Base-by-base conservation (phyloP, 2,888 invertebrate species). In the Drosophila quinaria region DNA sequence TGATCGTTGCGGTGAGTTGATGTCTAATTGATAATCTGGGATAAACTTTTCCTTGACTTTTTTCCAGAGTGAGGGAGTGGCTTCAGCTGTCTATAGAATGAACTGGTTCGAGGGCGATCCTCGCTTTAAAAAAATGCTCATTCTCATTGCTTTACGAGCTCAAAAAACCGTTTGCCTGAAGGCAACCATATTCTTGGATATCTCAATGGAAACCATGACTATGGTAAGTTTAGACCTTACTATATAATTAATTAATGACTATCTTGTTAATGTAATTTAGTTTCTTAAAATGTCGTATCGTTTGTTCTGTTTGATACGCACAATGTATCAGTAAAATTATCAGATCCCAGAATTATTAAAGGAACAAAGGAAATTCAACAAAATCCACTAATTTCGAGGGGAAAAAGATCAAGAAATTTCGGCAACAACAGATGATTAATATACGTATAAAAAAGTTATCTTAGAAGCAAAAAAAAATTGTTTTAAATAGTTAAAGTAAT, bases 161-260 rank as follows among this genome's bases (percentile, higher is more conserved):
- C 90, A 90, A 52, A 82, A 77, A 47, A 78, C 90, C 0, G 74
- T 78, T 0, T 81, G 70, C 19, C 44, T 91, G 0, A 86, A 78
- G 29, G 91, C 91, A 0, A 88, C 89, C 0, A 62, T 80, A 0
- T 86, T 88, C 25, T 39, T 90, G 2, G 59, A 80, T 1, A 81
- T 91, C 10, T 90, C 91, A 0, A 74, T 87, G 66, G 58, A 70
- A 29, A 90, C 90, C 1, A 90, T 91, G 81, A 80, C 83, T 3
- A 81, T 78, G 63, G 91, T 89, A 49, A 52, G 61, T 47, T 33
- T 9, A 35, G 3, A 6, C 1, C 11, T 22, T n/a, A 5, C 3
- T 5, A 9, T 10, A 35, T 3, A 11, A 11, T 22, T 15, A 15
- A 2, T 1, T 13, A 6, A 8, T 10, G 25, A 2, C 13, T 25